These are phyloP conservation scores for Lepidurus packardi DNA, from an alignment of 1,140 invertebrate genomes.

Conservation along the genomic window DNA sequence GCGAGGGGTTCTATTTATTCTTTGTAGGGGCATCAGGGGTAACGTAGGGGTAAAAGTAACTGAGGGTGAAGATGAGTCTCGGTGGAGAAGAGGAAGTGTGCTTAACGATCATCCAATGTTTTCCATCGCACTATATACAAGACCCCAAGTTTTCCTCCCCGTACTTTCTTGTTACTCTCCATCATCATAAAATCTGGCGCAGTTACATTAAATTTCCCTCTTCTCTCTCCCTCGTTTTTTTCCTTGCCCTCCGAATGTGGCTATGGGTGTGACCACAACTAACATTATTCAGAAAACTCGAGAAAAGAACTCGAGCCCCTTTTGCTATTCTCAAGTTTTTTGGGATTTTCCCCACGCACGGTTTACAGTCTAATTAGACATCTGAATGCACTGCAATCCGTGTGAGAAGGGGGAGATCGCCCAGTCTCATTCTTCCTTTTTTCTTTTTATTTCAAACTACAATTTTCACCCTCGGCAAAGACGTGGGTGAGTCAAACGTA, in stretches of 20 bases:
- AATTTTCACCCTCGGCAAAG: background rate
- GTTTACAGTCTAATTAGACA: slow-evolving; percentile 13
- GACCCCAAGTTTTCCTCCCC: slow-evolving; percentile 1
- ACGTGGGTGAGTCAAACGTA: slow-evolving; percentile 13
- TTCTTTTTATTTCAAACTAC: background rate
- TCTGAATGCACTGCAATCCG: slow-evolving; percentile 18
- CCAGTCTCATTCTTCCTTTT: background rate
- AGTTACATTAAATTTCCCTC: slow-evolving; percentile 11
- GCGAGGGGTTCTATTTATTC: background rate
- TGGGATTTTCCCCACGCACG: background rate
- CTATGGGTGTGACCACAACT: slow-evolving; percentile 1
- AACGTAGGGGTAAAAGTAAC: background rate
- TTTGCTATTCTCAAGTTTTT: background rate
- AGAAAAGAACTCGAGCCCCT: background rate
- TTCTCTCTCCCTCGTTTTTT: background rate
- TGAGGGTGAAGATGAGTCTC: slow-evolving; percentile 17
- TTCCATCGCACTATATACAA: slow-evolving; percentile 12
- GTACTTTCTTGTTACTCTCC: slow-evolving; percentile 17
- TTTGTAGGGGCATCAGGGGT: background rate
- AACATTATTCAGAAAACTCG: background rate
- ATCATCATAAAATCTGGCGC: slow-evolving; percentile 19
- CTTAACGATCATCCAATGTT: slow-evolving; percentile 15
- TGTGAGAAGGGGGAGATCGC: background rate
- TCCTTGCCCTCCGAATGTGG: background rate
- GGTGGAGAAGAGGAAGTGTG: slow-evolving; percentile 5